Evolutionary conservation across 1,140 invertebrate genomes (phyloP).

Genomic region (Gonioctena quinquepunctata): DNA sequence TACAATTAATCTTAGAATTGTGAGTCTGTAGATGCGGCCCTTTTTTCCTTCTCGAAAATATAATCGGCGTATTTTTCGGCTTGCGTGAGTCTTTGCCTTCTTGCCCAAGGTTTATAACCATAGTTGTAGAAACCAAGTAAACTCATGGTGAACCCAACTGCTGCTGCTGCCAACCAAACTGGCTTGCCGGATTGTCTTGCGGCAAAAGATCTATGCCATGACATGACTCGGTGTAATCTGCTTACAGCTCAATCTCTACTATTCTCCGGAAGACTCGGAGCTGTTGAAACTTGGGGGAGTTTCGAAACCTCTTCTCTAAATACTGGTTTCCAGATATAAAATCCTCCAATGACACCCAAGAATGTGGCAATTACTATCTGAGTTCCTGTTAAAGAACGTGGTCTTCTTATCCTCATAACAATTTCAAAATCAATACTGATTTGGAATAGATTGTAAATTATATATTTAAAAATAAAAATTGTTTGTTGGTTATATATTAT

Average conservation of each 20-base stretch:
- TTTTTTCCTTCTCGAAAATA: conserved; percentile 6
- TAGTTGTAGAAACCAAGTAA: neutral
- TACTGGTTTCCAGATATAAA: conserved; percentile 20
- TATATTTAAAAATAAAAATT: too few relatives aligned
- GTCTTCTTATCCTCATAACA: conserved; percentile 9
- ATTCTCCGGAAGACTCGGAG: neutral
- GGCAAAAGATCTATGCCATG: conserved; percentile 15
- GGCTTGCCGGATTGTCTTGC: conserved; percentile 6
- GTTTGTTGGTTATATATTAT: too few relatives aligned
- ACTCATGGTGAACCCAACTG: neutral
- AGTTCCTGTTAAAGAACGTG: neutral
- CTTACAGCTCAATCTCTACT: neutral
- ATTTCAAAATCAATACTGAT: neutral
- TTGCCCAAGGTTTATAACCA: neutral
- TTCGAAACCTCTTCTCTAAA: neutral
- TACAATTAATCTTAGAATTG: too few relatives aligned
- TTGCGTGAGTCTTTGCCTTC: neutral
- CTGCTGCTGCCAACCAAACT: neutral
- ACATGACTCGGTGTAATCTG: neutral
- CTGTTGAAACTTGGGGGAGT: neutral
- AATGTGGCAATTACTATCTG: conserved; percentile 5
- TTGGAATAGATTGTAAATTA: too few relatives aligned
- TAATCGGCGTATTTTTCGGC: conserved; percentile 11
- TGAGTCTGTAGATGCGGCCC: too few relatives aligned
- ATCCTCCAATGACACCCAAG: conserved; percentile 8